These are phyloP conservation scores for Plectropomus leopardus DNA, from an alignment of 2,113 vertebrate genomes.

Conservation along the genomic window DNA sequence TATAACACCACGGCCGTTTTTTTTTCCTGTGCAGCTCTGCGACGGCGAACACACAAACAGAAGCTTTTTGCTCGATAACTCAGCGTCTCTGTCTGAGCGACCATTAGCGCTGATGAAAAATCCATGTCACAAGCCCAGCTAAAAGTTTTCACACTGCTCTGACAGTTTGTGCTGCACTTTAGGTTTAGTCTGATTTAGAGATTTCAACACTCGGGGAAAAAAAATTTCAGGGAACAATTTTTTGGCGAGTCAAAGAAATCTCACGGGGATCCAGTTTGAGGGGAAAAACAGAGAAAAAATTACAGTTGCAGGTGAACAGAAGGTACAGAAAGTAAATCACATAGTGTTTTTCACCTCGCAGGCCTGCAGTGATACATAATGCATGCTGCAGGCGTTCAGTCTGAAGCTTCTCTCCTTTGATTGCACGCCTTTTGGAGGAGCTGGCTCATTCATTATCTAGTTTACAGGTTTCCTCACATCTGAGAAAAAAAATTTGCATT, in stretches of 20 bases:
- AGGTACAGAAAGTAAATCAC: conserved; percentile 17
- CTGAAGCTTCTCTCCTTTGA: conserved; percentile 5
- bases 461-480: conserved; percentile 20
- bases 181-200: conserved; percentile 2
- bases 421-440: neutral
- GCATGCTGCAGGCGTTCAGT: conserved; percentile 18
- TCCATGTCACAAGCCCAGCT: neutral
- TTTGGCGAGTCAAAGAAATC: neutral
- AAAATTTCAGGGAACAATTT: conserved; percentile 14
- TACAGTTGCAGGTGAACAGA: conserved; percentile 12
- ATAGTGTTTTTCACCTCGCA: neutral
- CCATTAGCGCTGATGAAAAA: conserved; percentile 42
- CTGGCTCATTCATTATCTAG: conserved; percentile 32
- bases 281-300: neutral
- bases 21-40: neutral
- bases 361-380: conserved; percentile 32
- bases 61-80: conserved; percentile 32
- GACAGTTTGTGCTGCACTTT: conserved; percentile 4
- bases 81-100: conserved; percentile 2
- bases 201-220: neutral
- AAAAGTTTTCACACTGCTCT: neutral
- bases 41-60: neutral
- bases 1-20: neutral
- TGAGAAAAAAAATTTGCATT: conserved; percentile 34
- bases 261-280: neutral